Evolutionary conservation across 1,140 invertebrate genomes (phyloP).

Genomic region (Drosophila biarmipes): DNA sequence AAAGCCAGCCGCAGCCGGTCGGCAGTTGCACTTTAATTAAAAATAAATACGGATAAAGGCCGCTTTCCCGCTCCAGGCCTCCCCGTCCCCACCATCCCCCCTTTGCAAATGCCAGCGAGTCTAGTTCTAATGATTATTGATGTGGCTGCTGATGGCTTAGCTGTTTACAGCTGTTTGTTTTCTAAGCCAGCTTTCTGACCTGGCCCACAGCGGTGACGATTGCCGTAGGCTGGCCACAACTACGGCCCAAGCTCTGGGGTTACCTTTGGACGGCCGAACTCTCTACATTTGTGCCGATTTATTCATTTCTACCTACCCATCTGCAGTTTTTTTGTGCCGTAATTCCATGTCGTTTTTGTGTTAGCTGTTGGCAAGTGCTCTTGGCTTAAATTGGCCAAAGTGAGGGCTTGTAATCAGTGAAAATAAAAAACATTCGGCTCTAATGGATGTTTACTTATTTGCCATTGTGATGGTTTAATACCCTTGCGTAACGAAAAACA

Average conservation of each 20-base stretch:
- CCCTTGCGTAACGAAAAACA: not conserved
- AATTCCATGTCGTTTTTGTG: conserved; percentile 1
- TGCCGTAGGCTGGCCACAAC: conserved; percentile 7
- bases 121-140: conserved; percentile 64
- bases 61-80: not conserved
- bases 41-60: conserved; percentile 50
- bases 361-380: conserved; percentile 12
- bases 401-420: conserved; percentile 33
- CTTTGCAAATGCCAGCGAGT: conserved; percentile 35
- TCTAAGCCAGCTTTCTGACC: conserved; percentile 15
- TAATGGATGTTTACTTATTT: conserved; percentile 12
- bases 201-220: conserved; percentile 25
- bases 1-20: conserved; percentile 68
- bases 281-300: conserved; percentile 19
- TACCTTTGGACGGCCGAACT: conserved; percentile 7
- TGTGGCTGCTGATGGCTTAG: conserved; percentile 32
- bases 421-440: conserved; percentile 18
- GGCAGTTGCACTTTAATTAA: conserved; percentile 75
- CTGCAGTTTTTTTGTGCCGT: conserved; percentile 11
- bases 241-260: conserved; percentile 5
- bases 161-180: conserved; percentile 17
- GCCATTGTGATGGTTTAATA: not conserved
- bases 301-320: conserved; percentile 7
- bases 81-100: not conserved
- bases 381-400: conserved; percentile 24